phyloP scores from a whole-genome alignment of 2,113 vertebrate genomes.

The Crotalus helleri region DNA sequence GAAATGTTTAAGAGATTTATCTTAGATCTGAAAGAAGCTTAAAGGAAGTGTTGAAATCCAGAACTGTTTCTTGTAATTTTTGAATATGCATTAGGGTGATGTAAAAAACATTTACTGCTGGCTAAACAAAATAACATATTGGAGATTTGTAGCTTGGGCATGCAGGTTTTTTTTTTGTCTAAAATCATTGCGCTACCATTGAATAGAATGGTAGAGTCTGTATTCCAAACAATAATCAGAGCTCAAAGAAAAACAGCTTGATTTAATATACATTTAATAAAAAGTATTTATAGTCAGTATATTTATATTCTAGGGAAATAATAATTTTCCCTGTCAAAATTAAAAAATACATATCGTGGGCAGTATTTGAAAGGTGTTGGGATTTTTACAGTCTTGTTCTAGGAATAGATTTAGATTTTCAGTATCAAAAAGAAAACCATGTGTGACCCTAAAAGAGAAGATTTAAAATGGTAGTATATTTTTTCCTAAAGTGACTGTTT shows the following conservation, averaged over 20 bases:
- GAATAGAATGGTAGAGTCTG: neutral
- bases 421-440: neutral
- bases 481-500: conserved; percentile 29
- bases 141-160: conserved; percentile 25
- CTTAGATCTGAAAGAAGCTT: neutral
- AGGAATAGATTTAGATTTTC: conserved; percentile 6
- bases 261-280: neutral
- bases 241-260: neutral
- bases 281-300: neutral
- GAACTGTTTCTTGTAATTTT: neutral
- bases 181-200: neutral
- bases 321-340: neutral
- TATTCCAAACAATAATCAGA: neutral
- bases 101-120: conserved; percentile 16
- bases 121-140: neutral
- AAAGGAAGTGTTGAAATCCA: neutral
- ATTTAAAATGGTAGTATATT: conserved; percentile 9
- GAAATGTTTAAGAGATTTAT: neutral
- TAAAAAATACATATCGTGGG: neutral
- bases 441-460: conserved; percentile 11
- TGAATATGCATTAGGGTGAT: neutral
- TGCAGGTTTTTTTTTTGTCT: neutral
- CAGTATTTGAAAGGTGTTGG: neutral
- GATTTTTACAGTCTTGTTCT: neutral
- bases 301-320: neutral